Conservation (phyloP, 2,797 vertebrate genomes). For the Molossus alvarezi region DNA sequence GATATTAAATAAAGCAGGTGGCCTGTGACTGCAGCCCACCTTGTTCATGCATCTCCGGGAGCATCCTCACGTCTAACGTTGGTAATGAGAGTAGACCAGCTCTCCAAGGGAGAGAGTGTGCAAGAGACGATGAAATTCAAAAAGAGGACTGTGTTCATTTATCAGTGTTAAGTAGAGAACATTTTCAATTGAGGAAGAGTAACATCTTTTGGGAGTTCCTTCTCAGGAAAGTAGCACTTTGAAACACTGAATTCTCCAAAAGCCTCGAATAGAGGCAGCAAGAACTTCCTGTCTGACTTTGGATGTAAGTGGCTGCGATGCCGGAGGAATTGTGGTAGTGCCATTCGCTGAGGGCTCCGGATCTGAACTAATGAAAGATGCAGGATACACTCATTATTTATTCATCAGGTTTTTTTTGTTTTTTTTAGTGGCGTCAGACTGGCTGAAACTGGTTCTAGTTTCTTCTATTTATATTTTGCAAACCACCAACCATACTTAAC, state of each 20-base stretch:
- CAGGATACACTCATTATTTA: slow-evolving; percentile 79
- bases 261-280: background rate
- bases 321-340: background rate
- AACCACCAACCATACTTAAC: slow-evolving; percentile 82
- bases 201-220: background rate
- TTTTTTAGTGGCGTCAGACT: slow-evolving; percentile 69
- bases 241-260: background rate
- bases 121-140: background rate
- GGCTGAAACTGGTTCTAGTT: slow-evolving; percentile 78
- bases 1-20: background rate
- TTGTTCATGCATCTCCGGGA: background rate
- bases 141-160: background rate
- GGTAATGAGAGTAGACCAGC: background rate
- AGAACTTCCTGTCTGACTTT: background rate
- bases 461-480: slow-evolving; percentile 83
- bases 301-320: fast-evolving
- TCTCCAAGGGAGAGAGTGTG: background rate
- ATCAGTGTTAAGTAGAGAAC: background rate
- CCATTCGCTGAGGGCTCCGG: background rate
- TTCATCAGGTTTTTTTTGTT: slow-evolving; percentile 63
- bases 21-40: too few relatives aligned
- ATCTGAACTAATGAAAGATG: slow-evolving; percentile 64
- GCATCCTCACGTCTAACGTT: background rate
- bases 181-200: background rate
- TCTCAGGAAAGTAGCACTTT: background rate